phyloP scores from a whole-genome alignment of 1,140 invertebrate species.

The Lepidurus apus region DNA sequence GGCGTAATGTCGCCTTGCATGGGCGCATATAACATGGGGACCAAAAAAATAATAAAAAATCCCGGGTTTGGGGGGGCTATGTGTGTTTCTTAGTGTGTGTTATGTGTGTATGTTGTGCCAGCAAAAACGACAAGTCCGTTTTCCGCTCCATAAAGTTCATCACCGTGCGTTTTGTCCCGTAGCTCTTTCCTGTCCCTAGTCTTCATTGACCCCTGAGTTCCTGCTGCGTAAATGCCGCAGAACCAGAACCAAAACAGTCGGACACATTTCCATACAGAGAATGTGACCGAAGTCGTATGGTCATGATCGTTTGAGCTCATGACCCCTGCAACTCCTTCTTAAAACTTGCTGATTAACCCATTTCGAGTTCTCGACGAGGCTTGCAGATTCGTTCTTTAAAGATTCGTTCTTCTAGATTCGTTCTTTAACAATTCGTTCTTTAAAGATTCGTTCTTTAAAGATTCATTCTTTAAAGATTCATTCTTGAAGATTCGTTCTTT shows the following conservation, averaged over 20 bases:
- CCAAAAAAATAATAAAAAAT: background rate
- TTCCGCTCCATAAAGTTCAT: slow-evolving; percentile 1
- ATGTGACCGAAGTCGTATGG: background rate
- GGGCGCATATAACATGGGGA: background rate
- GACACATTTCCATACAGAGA: background rate
- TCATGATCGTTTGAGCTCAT: background rate
- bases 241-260: background rate
- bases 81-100: background rate
- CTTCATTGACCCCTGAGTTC: background rate
- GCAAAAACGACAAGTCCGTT: background rate
- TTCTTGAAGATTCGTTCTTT: too few species aligned
- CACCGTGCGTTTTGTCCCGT: background rate
- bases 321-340: background rate
- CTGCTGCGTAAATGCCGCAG: background rate
- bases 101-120: background rate
- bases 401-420: too few species aligned
- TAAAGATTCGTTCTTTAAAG: too few species aligned
- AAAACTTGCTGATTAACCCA: background rate
- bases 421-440: too few species aligned
- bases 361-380: background rate
- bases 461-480: too few species aligned
- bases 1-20: background rate
- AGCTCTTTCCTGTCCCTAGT: background rate
- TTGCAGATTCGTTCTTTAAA: background rate
- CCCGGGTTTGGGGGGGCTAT: background rate